Evolutionary conservation across 2,113 vertebrate genomes (phyloP).

Genomic region (Manacus vitellinus): DNA sequence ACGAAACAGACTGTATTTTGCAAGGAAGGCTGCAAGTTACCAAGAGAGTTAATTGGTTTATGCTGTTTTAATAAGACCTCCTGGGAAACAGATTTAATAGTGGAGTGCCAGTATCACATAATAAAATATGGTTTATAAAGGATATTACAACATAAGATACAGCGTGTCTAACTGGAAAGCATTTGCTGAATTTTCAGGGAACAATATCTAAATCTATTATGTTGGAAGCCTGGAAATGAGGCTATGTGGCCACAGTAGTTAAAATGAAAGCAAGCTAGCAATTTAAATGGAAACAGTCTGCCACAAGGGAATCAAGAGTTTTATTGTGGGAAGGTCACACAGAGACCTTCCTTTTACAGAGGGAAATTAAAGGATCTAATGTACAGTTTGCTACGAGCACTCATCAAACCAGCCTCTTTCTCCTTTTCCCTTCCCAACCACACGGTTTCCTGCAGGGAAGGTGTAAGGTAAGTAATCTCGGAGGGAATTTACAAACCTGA

Average conservation of each 20-base stretch:
- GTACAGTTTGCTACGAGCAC: background rate
- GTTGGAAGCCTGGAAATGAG: constrained; percentile 11
- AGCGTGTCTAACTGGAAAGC: background rate
- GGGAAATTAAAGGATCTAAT: background rate
- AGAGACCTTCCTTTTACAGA: background rate
- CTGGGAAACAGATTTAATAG: constrained; percentile 55
- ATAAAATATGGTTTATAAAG: background rate
- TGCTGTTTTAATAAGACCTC: constrained; percentile 73
- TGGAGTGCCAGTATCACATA: constrained; percentile 48
- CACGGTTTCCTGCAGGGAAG: background rate
- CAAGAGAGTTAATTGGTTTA: constrained; percentile 72
- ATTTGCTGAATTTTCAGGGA: constrained; percentile 17
- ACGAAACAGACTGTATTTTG: constrained; percentile 48
- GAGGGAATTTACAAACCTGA: background rate
- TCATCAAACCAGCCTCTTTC: background rate
- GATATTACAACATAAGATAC: constrained; percentile 45
- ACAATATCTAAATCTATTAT: background rate
- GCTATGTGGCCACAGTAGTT: background rate
- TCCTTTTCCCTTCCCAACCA: background rate
- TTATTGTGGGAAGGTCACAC: background rate
- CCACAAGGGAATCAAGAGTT: background rate
- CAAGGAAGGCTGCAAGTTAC: constrained; percentile 60
- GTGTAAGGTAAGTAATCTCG: background rate
- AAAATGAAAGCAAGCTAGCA: background rate
- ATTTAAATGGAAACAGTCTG: background rate